Conservation (phyloP, 2,888 invertebrate species). For the Argynnis bischoffii region DNA sequence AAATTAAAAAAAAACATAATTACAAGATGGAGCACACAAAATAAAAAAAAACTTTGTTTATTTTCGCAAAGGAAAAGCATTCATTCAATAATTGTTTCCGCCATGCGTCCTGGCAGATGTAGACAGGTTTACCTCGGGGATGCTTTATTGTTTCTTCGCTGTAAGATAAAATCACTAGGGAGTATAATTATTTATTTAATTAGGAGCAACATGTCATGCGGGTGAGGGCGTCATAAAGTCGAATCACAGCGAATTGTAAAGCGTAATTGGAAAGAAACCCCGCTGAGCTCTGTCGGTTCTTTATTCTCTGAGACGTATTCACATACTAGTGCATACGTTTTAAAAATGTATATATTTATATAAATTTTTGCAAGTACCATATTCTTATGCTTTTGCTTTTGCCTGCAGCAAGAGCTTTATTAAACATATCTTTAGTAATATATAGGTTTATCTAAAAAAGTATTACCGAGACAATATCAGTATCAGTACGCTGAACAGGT, state of each 20-base stretch:
- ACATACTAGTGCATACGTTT: slow-evolving; percentile 18
- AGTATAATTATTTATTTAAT: slow-evolving; percentile 39
- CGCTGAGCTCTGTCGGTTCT: slow-evolving; percentile 32
- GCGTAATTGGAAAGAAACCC: slow-evolving; percentile 38
- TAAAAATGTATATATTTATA: slow-evolving; percentile 9
- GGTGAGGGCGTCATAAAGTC: slow-evolving; percentile 36
- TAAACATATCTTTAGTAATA: not conserved
- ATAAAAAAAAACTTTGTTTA: slow-evolving; percentile 19
- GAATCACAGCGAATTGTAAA: slow-evolving; percentile 37
- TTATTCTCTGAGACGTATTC: slow-evolving; percentile 33
- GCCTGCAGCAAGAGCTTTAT: not conserved
- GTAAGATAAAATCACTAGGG: slow-evolving; percentile 34
- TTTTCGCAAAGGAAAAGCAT: slow-evolving; percentile 33
- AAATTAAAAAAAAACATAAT: not conserved
- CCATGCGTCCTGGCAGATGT: slow-evolving; percentile 33
- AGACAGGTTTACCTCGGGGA: slow-evolving; percentile 38
- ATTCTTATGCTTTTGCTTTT: not conserved
- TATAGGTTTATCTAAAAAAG: not conserved
- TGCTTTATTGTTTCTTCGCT: slow-evolving; percentile 27
- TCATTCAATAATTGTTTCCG: slow-evolving; percentile 39
- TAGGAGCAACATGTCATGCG: slow-evolving; percentile 37
- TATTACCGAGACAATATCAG: not conserved
- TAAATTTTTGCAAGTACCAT: slow-evolving; percentile 1
- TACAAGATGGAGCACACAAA: not conserved
- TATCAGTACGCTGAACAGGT: not conserved